Evolutionary conservation across 2,113 vertebrate species (phyloP).

Genomic region (Talpa occidentalis): DNA sequence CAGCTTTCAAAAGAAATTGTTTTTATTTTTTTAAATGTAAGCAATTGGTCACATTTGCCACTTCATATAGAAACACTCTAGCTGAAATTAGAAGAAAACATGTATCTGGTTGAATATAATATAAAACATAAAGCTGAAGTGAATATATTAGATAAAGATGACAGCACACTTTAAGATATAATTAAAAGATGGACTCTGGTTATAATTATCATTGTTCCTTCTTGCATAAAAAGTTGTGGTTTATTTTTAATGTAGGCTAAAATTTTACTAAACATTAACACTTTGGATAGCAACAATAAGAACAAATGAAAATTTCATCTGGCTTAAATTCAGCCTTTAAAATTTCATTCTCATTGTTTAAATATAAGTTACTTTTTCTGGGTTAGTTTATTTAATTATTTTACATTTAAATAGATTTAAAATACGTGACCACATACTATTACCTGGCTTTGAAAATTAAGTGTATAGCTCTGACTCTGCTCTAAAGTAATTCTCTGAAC

Average conservation of each 20-base stretch:
- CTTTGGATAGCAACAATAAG: conserved; percentile 63
- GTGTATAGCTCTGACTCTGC: conserved; percentile 66
- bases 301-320: conserved; percentile 72
- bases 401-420: conserved; percentile 79
- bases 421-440: conserved; percentile 73
- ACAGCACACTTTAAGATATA: conserved; percentile 66
- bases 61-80: conserved; percentile 2
- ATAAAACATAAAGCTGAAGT: conserved; percentile 57
- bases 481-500: conserved; percentile 75
- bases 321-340: conserved; percentile 64
- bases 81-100: conserved; percentile 60
- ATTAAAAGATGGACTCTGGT: conserved; percentile 64
- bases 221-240: conserved; percentile 50
- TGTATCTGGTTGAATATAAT: conserved; percentile 46
- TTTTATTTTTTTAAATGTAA: conserved; percentile 31
- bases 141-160: conserved; percentile 60
- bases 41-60: conserved; percentile 60
- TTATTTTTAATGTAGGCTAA: conserved; percentile 79
- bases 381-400: conserved; percentile 76
- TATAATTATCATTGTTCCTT: conserved; percentile 73
- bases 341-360: conserved; percentile 63
- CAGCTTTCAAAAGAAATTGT: background rate
- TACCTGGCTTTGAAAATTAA: conserved; percentile 81
- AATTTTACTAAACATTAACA: conserved; percentile 70
- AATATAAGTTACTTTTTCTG: conserved; percentile 64